A percentile compares a stretch with the other conserved stretches of the same genome.
Evolutionary conservation across 2,888 invertebrate species (phyloP).

Genomic region (Leucania comma): DNA sequence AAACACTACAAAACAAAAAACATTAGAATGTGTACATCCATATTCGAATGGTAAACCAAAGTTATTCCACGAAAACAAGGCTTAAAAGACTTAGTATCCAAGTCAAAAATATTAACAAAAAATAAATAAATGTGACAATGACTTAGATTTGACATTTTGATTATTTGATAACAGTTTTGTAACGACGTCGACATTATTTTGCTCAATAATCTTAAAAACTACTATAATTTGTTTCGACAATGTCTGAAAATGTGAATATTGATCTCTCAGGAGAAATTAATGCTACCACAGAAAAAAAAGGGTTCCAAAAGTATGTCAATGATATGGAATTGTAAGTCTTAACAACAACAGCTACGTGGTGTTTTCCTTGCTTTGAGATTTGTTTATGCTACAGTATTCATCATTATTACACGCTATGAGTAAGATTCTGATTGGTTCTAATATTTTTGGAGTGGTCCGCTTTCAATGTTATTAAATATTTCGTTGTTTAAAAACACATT

Average conservation of each 20-base stretch:
- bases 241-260: conserved; percentile 88
- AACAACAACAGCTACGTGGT: conserved; percentile 77
- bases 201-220: background rate
- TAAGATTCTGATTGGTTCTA: conserved; percentile 15
- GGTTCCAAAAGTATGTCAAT: conserved; percentile 90
- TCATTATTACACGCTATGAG: conserved; percentile 39
- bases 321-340: conserved; percentile 87
- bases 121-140: background rate
- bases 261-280: conserved; percentile 88
- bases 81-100: too few relatives aligned
- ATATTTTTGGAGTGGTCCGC: background rate
- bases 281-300: conserved; percentile 84
- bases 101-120: too few relatives aligned
- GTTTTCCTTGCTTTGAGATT: conserved; percentile 59
- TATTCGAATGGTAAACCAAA: too few relatives aligned
- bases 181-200: conserved; percentile 12
- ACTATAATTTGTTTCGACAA: conserved; percentile 61
- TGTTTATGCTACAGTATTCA: conserved; percentile 51
- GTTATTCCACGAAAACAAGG: too few relatives aligned
- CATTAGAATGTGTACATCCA: too few relatives aligned
- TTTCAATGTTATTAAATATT: conserved; percentile 4
- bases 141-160: conserved; percentile 8
- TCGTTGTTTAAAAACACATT: background rate
- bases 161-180: background rate
- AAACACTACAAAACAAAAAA: too few relatives aligned